phyloP scores from a whole-genome alignment of 2,888 invertebrate species.

The Scrobipalpa atriplicella region DNA sequence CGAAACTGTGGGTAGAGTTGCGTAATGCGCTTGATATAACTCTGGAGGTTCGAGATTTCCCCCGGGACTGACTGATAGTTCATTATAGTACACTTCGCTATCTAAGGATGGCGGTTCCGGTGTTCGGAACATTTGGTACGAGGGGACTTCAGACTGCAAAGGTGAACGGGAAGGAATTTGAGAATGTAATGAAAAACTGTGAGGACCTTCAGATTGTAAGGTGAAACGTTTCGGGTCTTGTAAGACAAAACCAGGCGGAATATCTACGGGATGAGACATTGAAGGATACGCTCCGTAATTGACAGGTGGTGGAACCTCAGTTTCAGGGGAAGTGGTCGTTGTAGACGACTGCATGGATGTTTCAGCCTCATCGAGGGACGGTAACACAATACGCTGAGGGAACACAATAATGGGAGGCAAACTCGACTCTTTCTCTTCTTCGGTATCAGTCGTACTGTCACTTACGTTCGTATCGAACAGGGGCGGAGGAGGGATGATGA shows the following conservation, averaged over 20 bases:
- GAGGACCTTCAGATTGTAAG: slow-evolving; percentile 64
- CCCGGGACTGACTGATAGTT: slow-evolving; percentile 66
- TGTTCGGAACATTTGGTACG: slow-evolving; percentile 64
- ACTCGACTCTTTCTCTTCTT: slow-evolving; percentile 53
- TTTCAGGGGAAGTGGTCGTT: slow-evolving; percentile 69
- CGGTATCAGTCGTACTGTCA: slow-evolving; percentile 57
- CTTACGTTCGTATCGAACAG: slow-evolving; percentile 74
- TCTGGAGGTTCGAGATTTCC: slow-evolving; percentile 66
- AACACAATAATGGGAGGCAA: slow-evolving; percentile 68
- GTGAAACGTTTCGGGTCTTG: slow-evolving; percentile 31
- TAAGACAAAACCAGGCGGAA: slow-evolving; percentile 37
- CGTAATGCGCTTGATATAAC: slow-evolving; percentile 74
- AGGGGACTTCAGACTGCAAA: slow-evolving; percentile 65
- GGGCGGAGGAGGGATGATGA: slow-evolving; percentile 79
- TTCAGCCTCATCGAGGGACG: slow-evolving; percentile 69
- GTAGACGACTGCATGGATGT: slow-evolving; percentile 75
- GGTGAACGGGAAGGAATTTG: slow-evolving; percentile 59
- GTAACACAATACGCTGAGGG: slow-evolving; percentile 68
- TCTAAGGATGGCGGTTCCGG: slow-evolving; percentile 51
- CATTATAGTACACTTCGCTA: slow-evolving; percentile 59
- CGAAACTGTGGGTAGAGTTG: slow-evolving; percentile 71
- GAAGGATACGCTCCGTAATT: slow-evolving; percentile 74
- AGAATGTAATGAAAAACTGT: slow-evolving; percentile 53
- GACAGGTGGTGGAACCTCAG: slow-evolving; percentile 72
- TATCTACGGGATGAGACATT: slow-evolving; percentile 40